Conservation (phyloP, 2,888 invertebrate genomes). For the Phorcus lineatus region DNA sequence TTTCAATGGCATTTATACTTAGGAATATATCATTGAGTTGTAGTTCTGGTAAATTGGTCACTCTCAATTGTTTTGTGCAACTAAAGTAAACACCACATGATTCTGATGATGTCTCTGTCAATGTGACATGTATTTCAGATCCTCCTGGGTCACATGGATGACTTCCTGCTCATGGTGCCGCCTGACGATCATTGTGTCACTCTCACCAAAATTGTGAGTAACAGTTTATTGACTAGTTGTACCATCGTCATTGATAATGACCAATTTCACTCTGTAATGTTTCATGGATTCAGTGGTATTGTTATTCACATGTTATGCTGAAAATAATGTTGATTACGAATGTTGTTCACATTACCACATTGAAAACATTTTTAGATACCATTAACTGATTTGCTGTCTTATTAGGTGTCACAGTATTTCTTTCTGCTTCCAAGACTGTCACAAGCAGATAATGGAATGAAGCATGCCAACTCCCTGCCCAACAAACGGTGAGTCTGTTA, state of each 20-base stretch:
- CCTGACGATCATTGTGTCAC: slow-evolving; percentile 34
- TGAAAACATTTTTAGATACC: no score
- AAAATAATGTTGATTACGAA: no score
- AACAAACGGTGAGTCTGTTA: slow-evolving; percentile 10
- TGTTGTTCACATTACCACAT: no score
- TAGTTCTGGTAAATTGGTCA: no score
- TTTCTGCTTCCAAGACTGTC: slow-evolving; percentile 55
- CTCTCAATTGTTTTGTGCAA: no score
- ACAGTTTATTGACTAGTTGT: neutral
- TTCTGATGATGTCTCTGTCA: neutral
- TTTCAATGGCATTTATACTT: no score
- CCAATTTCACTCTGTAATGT: neutral
- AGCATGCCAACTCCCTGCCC: neutral
- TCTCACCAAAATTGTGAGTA: slow-evolving; percentile 47
- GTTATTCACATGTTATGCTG: no score
- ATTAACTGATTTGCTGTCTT: neutral
- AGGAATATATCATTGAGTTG: no score
- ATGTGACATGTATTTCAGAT: neutral
- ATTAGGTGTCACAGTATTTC: slow-evolving; percentile 52
- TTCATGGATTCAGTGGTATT: neutral
- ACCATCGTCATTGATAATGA: no score
- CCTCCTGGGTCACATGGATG: slow-evolving; percentile 51
- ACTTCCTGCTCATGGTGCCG: slow-evolving; percentile 54
- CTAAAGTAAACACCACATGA: no score
- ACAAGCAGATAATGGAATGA: neutral